Base-by-base conservation (phyloP, 2,888 invertebrate genomes). In the Polyommatus iphigenia region DNA sequence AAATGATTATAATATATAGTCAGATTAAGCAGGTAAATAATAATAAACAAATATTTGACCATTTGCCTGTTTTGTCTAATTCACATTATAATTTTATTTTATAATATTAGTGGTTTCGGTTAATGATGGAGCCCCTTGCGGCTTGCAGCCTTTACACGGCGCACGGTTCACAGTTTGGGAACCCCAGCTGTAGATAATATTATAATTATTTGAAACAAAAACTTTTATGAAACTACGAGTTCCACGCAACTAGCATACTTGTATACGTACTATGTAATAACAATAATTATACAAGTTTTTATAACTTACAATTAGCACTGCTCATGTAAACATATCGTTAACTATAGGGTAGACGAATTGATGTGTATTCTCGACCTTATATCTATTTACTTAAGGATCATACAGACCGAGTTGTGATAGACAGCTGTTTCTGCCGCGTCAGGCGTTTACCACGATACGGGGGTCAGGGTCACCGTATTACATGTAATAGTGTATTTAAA, bases 391-490 rank as follows among this genome's bases (percentile, higher is more conserved):
- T 32, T 67, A 32, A 29, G 32, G 67, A 2, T 29, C 13, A 67
- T 29, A 62, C 57, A 59, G 59, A 8, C 8, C 3, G 3, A 7
- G 62, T 62, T 10, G 4, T 29, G 67, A 67, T 67, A 32, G 67
- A 67, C 67, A 67, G 67, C 67, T 67, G 67, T 67, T 67, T 67
- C 32, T 32, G 67, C 67, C 29, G 67, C 67, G 67, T 67, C 67
- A 32, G 67, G 0, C 29, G 29, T 67, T 67, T 24, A 5, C 67
- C 15, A 67, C 67, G 67, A 67, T 67, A 67, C 67, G 67, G 67
- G 29, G 29, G 67, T 67, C 67, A 67, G 67, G 67, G 32, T 67
- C 67, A 32, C 5, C 29, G 13, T 67, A 67, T 32, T 29, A 32
- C 29, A 29, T 32, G 67, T 67, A 15, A 15, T 67, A 18, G 18